Evolutionary conservation across 2,888 invertebrate genomes (phyloP), one percentile per base, ranked within the genome.

Genomic region (Drosophila fungiperda): DNA sequence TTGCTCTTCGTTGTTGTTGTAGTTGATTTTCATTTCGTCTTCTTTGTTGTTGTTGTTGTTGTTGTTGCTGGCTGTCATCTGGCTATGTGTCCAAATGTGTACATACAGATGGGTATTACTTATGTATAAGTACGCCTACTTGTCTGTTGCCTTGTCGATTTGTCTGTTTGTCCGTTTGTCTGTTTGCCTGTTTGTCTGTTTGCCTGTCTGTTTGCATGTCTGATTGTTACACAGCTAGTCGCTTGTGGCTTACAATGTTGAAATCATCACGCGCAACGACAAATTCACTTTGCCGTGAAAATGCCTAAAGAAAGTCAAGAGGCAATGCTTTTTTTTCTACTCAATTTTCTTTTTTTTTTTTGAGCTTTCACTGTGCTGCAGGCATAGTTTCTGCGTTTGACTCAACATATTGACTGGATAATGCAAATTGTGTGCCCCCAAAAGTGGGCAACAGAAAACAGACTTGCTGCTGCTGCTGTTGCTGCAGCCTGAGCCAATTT

Each of bases 201-300:
- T 15, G 32, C 12, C 35, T 77, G 62, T 63, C 49, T 59, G 48
- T 68, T 75, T 66, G 76, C 64, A 57, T 68, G 75, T 69, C 82
- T 82, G 82, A 63, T 79, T 77, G 71, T 70, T 71, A 71, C 71
- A 74, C 83, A 77, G 72, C 77, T 83, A 74, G 82, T 83, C 66
- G 73, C 70, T 68, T 69, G 72, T 52, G 79, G 83, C 70, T 76
- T 69, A 60, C 68, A 82, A 68, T 55, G 64, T 70, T 72, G 64
- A 68, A 72, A 74, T 78, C 73, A 77, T 64, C 50, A 57, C 36
- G 61, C 35, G 54, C 36, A 58, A 45, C 57, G 63, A 57, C 65
- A 58, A 55, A 70, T 69, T 71, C 60, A 64, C 48, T 17, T 45
- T 50, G 65, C 67, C 82, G 70, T 77, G 63, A 78, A 78, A 78